Conservation (phyloP, 1,140 invertebrate species). For the Heliconius eleuchia region DNA sequence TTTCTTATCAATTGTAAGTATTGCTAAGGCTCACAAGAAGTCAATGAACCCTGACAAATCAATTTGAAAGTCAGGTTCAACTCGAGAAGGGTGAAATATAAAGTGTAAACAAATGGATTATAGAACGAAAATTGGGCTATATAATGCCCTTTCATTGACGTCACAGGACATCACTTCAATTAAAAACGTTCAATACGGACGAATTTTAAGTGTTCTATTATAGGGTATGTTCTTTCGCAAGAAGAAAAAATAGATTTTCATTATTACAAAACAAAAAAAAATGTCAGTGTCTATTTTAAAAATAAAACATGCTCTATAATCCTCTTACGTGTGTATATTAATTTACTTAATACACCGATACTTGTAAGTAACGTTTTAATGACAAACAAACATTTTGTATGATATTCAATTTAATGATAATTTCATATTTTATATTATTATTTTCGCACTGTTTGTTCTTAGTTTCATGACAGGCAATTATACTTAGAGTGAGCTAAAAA, state of each 20-base stretch:
- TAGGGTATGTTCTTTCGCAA: neutral
- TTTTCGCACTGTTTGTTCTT: neutral
- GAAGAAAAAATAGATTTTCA: no score
- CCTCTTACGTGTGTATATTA: neutral
- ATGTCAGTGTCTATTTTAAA: no score
- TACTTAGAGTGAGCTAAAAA: neutral
- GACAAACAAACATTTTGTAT: neutral
- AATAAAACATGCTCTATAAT: neutral
- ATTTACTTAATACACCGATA: neutral
- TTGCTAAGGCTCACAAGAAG: conserved; percentile 26
- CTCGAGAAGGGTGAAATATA: neutral
- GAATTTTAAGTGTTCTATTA: neutral
- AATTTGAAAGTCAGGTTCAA: conserved; percentile 19
- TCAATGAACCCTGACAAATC: conserved; percentile 30
- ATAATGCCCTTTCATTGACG: neutral
- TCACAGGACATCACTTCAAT: neutral
- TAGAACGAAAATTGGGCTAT: neutral
- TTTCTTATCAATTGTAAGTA: conserved; percentile 38
- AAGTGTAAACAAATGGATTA: conserved; percentile 16
- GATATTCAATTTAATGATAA: no score
- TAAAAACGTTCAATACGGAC: neutral
- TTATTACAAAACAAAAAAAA: no score
- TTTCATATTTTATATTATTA: no score
- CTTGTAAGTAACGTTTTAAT: neutral
- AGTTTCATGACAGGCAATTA: neutral